phyloP scores from a whole-genome alignment of 1,140 invertebrate species.

The Ceratoteleas bidentatus region DNA sequence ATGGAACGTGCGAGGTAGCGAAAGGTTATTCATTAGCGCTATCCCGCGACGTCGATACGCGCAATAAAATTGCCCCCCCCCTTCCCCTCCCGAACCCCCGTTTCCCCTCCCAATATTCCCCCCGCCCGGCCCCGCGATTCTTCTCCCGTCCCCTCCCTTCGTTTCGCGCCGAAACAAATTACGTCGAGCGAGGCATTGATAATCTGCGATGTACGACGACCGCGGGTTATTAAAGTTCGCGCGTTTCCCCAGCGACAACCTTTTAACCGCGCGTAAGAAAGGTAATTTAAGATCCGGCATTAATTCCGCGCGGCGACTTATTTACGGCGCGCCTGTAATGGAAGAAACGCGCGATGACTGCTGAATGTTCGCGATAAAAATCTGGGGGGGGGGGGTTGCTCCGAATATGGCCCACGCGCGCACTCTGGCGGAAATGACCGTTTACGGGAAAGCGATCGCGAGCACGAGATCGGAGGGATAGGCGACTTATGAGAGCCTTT shows the following conservation, averaged over 20 bases:
- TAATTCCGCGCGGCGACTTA: constrained; percentile 23
- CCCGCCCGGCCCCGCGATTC: too few relatives aligned
- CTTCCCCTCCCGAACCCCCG: too few relatives aligned
- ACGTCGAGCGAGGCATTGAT: too few relatives aligned
- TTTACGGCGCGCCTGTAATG: constrained; percentile 59
- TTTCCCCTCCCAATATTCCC: too few relatives aligned
- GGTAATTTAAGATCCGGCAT: constrained; percentile 57
- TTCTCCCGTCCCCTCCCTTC: too few relatives aligned
- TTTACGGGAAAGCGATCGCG: constrained; percentile 14
- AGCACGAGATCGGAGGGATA: background rate
- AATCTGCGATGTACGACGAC: too few relatives aligned
- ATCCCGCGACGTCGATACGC: too few relatives aligned
- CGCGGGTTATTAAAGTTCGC: constrained; percentile 31
- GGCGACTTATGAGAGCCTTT: too few relatives aligned
- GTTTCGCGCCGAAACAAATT: too few relatives aligned
- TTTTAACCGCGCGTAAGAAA: constrained; percentile 33
- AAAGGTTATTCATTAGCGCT: too few relatives aligned
- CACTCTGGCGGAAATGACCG: constrained; percentile 1
- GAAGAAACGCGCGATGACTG: constrained; percentile 72
- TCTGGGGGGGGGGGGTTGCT: constrained; percentile 41
- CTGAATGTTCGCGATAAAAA: constrained; percentile 71
- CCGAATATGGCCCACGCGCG: constrained; percentile 13
- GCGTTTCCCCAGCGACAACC: constrained; percentile 20
- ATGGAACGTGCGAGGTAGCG: too few relatives aligned
- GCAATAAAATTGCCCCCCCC: too few relatives aligned